Percentiles rank a stretch among this genome's conserved stretches.
Conservation (phyloP, 2,113 vertebrate genomes). For the Hylia prasina region DNA sequence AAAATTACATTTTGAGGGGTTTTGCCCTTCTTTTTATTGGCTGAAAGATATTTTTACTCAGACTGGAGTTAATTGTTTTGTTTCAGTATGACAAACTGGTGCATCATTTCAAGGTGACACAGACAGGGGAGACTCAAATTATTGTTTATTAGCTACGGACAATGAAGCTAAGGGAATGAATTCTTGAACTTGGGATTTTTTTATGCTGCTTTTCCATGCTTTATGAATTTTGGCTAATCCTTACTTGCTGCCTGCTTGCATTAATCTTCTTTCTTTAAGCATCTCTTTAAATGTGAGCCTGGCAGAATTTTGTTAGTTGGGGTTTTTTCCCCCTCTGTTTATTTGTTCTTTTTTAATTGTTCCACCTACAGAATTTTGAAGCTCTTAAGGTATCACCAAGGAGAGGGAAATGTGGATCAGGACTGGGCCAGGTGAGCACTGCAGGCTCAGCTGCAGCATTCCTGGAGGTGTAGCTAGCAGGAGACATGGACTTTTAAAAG, state of each 20-base stretch:
- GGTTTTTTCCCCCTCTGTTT: neutral
- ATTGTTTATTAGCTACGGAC: neutral
- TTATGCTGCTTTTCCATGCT: neutral
- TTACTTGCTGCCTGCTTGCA: neutral
- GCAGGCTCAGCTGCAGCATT: neutral
- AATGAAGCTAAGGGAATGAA: neutral
- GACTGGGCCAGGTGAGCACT: neutral
- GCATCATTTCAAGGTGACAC: neutral
- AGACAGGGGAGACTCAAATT: neutral
- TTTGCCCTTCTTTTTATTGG: neutral
- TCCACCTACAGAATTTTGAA: neutral
- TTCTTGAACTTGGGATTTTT: neutral
- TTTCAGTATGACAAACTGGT: neutral
- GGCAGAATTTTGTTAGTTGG: neutral
- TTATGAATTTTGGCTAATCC: neutral
- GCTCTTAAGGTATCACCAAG: neutral
- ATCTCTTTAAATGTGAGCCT: neutral
- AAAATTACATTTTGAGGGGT: neutral
- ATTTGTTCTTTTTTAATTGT: neutral
- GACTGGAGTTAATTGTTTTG: neutral
- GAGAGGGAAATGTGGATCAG: neutral
- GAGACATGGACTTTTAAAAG: neutral
- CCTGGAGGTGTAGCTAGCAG: neutral
- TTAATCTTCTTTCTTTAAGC: neutral
- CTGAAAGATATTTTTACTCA: neutral